These are phyloP conservation scores for Cyrtonyx montezumae DNA, from an alignment of 2,113 vertebrate genomes.

Conservation along the genomic window DNA sequence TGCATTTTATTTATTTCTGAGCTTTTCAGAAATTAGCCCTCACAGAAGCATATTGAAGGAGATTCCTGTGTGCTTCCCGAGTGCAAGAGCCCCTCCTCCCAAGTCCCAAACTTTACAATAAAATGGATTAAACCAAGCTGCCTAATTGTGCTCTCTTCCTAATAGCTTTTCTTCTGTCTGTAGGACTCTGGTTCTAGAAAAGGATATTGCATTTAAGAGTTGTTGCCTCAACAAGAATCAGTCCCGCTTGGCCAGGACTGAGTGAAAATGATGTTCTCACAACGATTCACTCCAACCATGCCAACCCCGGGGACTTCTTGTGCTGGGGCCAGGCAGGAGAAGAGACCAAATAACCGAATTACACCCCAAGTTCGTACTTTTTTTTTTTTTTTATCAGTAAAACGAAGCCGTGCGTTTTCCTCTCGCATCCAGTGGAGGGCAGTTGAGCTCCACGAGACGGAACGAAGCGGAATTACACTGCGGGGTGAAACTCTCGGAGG, in stretches of 20 bases:
- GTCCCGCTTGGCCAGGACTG: neutral
- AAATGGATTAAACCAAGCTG: neutral
- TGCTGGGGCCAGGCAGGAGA: neutral
- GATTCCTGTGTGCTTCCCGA: neutral
- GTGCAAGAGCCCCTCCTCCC: neutral
- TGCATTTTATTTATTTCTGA: neutral
- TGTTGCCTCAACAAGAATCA: neutral
- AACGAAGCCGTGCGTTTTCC: conserved; percentile 36
- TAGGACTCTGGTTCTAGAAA: neutral
- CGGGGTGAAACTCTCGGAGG: conserved; percentile 42
- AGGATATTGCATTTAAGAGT: neutral
- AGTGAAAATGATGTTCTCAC: neutral
- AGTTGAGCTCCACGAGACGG: conserved; percentile 66
- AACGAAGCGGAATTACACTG: neutral
- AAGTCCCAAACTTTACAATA: neutral
- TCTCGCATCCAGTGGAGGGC: conserved; percentile 79
- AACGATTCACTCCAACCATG: neutral
- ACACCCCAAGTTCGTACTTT: neutral
- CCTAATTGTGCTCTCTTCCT: neutral
- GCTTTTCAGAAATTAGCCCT: conserved; percentile 29
- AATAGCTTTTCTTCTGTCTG: neutral
- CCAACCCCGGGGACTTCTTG: neutral
- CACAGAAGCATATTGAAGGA: neutral
- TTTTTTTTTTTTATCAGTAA: neutral
- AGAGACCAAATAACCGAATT: neutral